Percentiles rank a stretch among this genome's conserved stretches.
These are phyloP conservation scores for Dicyrtomina minuta DNA, from an alignment of 2,888 invertebrate species.

Conservation along the genomic window DNA sequence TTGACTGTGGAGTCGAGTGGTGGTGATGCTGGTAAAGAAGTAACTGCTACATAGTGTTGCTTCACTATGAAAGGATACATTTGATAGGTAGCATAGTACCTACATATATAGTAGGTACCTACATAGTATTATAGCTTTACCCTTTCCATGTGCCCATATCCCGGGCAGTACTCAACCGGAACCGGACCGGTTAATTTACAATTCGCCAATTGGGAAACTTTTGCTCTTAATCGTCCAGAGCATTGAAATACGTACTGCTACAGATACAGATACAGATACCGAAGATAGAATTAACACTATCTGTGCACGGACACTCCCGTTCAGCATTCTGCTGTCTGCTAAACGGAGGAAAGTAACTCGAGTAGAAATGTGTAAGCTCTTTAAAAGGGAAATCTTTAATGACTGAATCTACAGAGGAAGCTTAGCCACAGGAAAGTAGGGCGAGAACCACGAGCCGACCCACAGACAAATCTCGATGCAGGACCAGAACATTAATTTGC, in stretches of 20 bases:
- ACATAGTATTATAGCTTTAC: no score
- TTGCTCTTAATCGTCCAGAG: not conserved
- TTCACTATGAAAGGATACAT: no score
- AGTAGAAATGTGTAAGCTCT: not conserved
- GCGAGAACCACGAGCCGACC: conserved; percentile 1
- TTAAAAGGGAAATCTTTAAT: conserved; percentile 11
- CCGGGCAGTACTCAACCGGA: not conserved
- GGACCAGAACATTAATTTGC: conserved; percentile 12
- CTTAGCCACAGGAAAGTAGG: not conserved
- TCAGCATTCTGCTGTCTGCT: not conserved
- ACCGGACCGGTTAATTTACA: not conserved
- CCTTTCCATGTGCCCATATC: not conserved
- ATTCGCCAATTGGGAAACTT: conserved; percentile 7
- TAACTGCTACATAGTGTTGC: no score
- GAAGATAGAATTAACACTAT: not conserved
- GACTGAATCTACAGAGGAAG: not conserved
- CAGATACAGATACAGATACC: not conserved
- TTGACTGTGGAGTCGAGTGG: no score
- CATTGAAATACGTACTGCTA: not conserved
- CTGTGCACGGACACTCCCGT: not conserved
- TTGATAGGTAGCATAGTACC: no score
- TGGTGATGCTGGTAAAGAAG: no score
- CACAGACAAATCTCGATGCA: conserved; percentile 18
- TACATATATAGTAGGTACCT: no score
- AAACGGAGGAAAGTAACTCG: not conserved